Evolutionary conservation across 2,113 vertebrate species (phyloP).

Genomic region (Mugil cephalus): DNA sequence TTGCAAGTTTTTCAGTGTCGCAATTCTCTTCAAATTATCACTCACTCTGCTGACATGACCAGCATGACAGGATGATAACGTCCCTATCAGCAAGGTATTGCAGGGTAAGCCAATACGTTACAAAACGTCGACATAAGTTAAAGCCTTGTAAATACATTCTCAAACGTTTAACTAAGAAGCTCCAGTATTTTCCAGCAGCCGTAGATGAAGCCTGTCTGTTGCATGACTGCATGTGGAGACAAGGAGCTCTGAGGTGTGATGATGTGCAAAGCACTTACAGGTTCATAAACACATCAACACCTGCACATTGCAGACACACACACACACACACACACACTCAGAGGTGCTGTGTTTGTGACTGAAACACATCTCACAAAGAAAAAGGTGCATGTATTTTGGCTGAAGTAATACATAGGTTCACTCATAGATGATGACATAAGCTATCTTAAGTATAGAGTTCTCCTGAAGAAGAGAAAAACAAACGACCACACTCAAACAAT

Average conservation of each 20-base stretch:
- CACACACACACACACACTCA: conserved; percentile 4
- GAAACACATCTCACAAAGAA: not conserved
- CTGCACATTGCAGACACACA: conserved; percentile 13
- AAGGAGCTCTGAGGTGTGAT: not conserved
- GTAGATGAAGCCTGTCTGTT: not conserved
- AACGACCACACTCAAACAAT: not conserved
- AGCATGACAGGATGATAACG: not conserved
- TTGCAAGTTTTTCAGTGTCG: not conserved
- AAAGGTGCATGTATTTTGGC: not conserved
- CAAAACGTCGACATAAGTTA: not conserved
- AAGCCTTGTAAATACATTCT: not conserved
- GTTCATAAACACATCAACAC: conserved; percentile 41
- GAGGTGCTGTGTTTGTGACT: conserved; percentile 1
- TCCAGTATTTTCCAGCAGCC: not conserved
- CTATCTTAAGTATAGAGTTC: conserved; percentile 30
- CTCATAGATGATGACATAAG: conserved; percentile 7
- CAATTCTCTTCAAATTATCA: not conserved
- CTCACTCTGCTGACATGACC: not conserved
- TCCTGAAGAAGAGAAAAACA: not conserved
- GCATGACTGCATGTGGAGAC: conserved; percentile 24
- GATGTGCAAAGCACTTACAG: conserved; percentile 19
- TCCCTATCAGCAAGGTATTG: not conserved
- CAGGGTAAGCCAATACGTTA: not conserved
- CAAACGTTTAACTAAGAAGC: not conserved
- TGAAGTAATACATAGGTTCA: conserved; percentile 35